Conservation (phyloP, 2,797 vertebrate species). For the Pangasius sanitwongsei region DNA sequence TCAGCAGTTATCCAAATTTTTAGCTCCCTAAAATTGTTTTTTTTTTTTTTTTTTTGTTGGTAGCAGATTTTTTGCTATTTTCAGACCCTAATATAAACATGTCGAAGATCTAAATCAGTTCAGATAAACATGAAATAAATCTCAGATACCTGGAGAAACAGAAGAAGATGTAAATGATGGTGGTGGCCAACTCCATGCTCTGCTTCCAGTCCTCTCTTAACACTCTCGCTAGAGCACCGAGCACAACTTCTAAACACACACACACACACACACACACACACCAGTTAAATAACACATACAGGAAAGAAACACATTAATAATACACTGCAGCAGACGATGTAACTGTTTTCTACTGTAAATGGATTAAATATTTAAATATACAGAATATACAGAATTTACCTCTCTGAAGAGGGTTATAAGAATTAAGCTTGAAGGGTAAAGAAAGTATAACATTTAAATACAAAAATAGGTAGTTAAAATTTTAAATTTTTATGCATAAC, state of each 20-base stretch:
- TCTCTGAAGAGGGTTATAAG: background rate
- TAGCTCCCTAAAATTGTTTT: background rate
- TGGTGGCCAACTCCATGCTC: constrained; percentile 90
- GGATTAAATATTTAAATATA: background rate
- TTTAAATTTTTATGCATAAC: no score
- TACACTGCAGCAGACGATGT: background rate
- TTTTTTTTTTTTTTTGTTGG: background rate
- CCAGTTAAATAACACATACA: background rate
- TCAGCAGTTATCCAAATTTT: background rate
- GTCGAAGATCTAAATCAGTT: background rate
- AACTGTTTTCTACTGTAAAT: background rate
- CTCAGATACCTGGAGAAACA: constrained; percentile 88
- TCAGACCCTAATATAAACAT: background rate
- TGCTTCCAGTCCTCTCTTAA: constrained; percentile 93
- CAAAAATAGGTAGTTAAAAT: background rate
- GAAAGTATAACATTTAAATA: background rate
- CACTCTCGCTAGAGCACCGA: constrained; percentile 88
- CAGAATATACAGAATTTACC: background rate
- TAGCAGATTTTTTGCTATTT: background rate
- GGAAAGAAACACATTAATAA: background rate
- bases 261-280: constrained; percentile 1
- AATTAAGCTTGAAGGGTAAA: background rate
- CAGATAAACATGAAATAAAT: background rate
- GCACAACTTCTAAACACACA: constrained; percentile 77
- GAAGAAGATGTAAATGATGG: constrained; percentile 91